Evolutionary conservation across 1,140 invertebrate species (phyloP), one percentile per base, ranked within the genome.

Genomic region (Arctopsyche grandis): DNA sequence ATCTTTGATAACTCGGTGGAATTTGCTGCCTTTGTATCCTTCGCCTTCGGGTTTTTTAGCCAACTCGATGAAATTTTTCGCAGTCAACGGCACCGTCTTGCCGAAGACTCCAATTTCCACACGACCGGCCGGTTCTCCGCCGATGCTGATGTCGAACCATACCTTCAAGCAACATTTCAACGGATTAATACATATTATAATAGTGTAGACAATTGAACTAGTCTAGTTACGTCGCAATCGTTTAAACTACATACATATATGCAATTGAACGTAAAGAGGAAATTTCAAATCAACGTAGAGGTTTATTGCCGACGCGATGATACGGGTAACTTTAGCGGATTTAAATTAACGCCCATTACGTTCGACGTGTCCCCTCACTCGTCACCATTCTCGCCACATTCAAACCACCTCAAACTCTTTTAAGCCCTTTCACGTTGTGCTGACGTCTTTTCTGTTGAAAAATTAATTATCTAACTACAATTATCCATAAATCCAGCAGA

Each of bases 71-170:
- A 99, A 99, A 87, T 99, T 99, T 81, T 94, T 88, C 0, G 91
- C 96, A 5, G 98, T 99, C 87, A 96, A 98, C 12, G 98, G 97
- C 0, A 99, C 98, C 71, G 96, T 98, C 86, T 97, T 97, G 22
- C 98, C 98, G 85, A 94, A 95, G 0, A 99, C 89, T 46, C 98
- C 98, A 86, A 99, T 98, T 78, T 94, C 95, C 83, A 99, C 91
- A 66, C 93, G 89, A 66, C 97, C 97, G 43, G 89, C 88, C 19
- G 88, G 78, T 83, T 95, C 91, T 60, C 91, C 95, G 12, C 96
- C 98, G 84, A 99, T 94, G 83, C 89, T 91, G 10, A 99, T 96
- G 83, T 98, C 95, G 89, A 99, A 99, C 89, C 90, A 96, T 44
- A 99, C 98, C 97, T 99, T 85, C 71, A 83, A 38, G 81, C 84